Evolutionary conservation across 1,140 invertebrate genomes (phyloP), one percentile per base, ranked within the genome.

Genomic region (Euura lappo): DNA sequence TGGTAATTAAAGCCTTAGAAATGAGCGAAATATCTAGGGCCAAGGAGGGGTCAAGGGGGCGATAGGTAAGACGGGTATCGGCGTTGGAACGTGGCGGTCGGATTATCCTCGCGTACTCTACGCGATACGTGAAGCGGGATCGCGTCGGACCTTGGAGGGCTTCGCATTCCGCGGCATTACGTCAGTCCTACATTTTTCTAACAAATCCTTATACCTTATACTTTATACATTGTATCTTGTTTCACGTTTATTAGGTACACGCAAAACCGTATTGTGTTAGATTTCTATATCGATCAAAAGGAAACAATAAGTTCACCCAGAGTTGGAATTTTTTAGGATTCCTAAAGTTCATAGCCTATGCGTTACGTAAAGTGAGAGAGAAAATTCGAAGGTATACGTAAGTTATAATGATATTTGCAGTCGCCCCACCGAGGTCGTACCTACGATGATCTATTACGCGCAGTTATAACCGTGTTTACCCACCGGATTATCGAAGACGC

Each of bases 1-100:
- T 3, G 66, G 66, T 68, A 72, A 80, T 79, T 76, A 81, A 84
- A 84, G 76, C 83, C 81, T 75, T 84, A 84, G 79, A 81, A 83
- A 81, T 79, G 8, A 65, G 65, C 51, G 28, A 42, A 51, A 44
- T 43, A 44, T 51, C 47, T 28, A 60, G 71, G 67, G 70, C 69
- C 69, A 69, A 71, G 69, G 75, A 7, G 73, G 71, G 73, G 46
- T 44, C 70, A 72, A 70, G 60, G 73, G 28, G 64, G 60, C 44
- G 64, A 45, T 43, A 45, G 68, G 43, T 65, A 43, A 10, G 68
- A 45, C 1, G 77, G 72, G 45, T 71, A 71, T 28, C 68, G 71
- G 68, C 67, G 73, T 51, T 77, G 66, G 72, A 76, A 73, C 7
- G 72, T 47, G n/a, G 70, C 46, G 67, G 65, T 70, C 76, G 66